Base-by-base conservation (phyloP, 2,797 vertebrate genomes). In the Ficedula albicollis region DNA sequence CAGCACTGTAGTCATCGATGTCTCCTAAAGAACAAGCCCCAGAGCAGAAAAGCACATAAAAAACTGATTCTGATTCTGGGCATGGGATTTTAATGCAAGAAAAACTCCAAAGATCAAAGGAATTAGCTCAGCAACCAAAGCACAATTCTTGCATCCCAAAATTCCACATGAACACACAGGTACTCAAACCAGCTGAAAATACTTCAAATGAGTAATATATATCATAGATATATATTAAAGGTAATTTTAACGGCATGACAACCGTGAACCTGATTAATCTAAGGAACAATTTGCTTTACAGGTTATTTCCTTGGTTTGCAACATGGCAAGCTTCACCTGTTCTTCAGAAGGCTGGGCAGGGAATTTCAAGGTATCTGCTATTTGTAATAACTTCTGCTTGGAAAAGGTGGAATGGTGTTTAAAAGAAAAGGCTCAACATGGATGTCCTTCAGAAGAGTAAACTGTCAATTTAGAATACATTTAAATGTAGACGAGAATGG, bases 1-100 rank as follows among this genome's bases (percentile, higher is more conserved):
- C 99, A 19, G 98, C 97, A 72, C 97, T 97, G 9, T 98, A 98
- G 87, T 99, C 99, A 30, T 99, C 99, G 6, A 99, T 97, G 16
- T 99, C 99, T 80, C 99, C 99, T 99, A 72, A 29, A 91, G 18
- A 80, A 91, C 68, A 72, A 89, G 80, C 3, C 25, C 41, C 72
- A 23, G 32, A 38, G 64, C 46, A 60, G 13, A 67, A 73, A 76
- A 68, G 16, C n/a, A 38, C 5, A 6, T 68, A 6, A 62, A 62
- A 66, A 58, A 52, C 4, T 43, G 48, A 73, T 56, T n/a, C 4
- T 43, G 44, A 69, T 56, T 32, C 48, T 38, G n/a, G 29, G 6
- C 44, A 29, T 5, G 10, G 23, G 11, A 55, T 59, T 54, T 62
- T 49, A 55, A 55, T 13, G 25, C 38, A 63, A 55, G 36, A 59